phyloP scores from a whole-genome alignment of 1,140 invertebrate species.

The Sarcophaga bullata region DNA sequence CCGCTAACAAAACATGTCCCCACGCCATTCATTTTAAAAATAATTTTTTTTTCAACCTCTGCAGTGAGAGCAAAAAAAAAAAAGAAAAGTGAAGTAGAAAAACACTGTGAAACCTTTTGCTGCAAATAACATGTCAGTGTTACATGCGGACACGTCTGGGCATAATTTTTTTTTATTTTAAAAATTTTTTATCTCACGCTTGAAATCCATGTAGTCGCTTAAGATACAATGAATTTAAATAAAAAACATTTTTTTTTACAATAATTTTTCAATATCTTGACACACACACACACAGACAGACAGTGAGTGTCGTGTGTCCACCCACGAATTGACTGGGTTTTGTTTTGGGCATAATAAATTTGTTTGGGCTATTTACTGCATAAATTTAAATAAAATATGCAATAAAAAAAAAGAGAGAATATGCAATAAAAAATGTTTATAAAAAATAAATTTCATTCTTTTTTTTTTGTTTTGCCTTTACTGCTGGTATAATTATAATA shows the following conservation, averaged over 20 bases:
- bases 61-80: background rate
- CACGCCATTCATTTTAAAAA: background rate
- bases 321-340: no score
- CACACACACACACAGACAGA: no score
- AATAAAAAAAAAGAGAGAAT: no score
- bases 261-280: background rate
- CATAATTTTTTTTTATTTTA: background rate
- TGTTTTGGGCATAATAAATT: no score
- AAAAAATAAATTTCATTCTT: no score
- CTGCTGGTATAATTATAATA: background rate
- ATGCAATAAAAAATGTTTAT: no score
- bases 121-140: background rate
- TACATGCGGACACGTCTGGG: background rate
- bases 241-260: background rate
- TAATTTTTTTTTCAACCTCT: background rate
- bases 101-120: background rate
- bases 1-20: background rate
- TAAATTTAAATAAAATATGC: no score
- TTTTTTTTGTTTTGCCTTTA: no score
- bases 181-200: background rate
- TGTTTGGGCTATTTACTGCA: no score
- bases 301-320: no score
- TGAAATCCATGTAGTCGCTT: background rate
- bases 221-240: background rate
- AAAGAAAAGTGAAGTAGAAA: background rate